Conservation (phyloP, 2,113 vertebrate species). For the Scomber colias region DNA sequence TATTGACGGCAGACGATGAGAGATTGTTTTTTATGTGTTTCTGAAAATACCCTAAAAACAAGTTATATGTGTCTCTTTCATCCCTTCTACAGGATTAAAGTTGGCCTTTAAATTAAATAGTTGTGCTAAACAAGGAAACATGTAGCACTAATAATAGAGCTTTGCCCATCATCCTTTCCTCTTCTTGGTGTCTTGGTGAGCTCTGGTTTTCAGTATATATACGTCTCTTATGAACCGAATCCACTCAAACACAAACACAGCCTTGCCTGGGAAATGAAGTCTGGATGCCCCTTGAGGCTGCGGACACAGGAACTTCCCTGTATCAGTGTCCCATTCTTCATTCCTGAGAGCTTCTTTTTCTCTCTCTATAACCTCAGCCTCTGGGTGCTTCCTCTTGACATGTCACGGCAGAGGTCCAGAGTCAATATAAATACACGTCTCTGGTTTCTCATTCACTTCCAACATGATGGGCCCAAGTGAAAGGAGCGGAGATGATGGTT, state of each 20-base stretch:
- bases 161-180: too few relatives aligned
- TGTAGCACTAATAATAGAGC: too few relatives aligned
- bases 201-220: constrained; percentile 4
- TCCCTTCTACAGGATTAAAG: too few relatives aligned
- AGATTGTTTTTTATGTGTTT: too few relatives aligned
- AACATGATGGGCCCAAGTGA: constrained; percentile 14
- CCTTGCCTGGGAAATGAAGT: constrained; percentile 46
- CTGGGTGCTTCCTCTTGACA: constrained; percentile 65
- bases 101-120: too few relatives aligned
- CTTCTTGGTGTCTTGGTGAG: background rate
- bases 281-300: constrained; percentile 48
- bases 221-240: constrained; percentile 1
- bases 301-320: constrained; percentile 58
- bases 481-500: constrained; percentile 9
- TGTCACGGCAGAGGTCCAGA: constrained; percentile 49
- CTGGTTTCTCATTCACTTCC: constrained; percentile 51
- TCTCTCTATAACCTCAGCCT: constrained; percentile 47
- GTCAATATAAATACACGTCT: constrained; percentile 62
- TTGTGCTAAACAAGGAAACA: too few relatives aligned
- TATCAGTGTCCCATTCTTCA: constrained; percentile 63
- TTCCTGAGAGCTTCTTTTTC: constrained; percentile 46
- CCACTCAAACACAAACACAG: background rate
- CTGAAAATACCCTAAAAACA: too few relatives aligned
- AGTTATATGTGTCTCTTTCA: too few relatives aligned
- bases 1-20: too few relatives aligned